These are phyloP conservation scores for Sapajus apella DNA, from an alignment of 2,113 vertebrate genomes.

Conservation along the genomic window DNA sequence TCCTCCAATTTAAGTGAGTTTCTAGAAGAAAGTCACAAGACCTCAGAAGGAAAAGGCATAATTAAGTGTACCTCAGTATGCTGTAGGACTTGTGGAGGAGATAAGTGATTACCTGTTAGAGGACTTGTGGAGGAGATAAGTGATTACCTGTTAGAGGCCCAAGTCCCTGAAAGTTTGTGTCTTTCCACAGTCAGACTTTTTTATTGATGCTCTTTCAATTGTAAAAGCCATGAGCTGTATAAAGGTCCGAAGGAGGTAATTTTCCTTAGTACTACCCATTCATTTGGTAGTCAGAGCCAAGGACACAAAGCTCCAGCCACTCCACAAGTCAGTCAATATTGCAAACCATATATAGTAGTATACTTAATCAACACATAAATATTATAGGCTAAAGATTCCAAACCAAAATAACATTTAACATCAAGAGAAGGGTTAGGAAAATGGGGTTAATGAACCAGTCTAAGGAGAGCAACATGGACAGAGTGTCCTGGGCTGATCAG, in stretches of 20 bases:
- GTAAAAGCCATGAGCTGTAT: neutral
- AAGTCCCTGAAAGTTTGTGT: neutral
- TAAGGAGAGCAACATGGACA: neutral
- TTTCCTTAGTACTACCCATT: neutral
- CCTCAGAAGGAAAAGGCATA: neutral
- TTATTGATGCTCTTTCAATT: neutral
- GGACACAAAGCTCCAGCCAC: neutral
- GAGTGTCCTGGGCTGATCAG: neutral
- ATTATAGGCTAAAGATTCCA: neutral
- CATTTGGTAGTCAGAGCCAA: neutral
- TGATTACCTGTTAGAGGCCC: neutral
- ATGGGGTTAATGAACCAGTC: neutral
- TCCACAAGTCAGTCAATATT: neutral
- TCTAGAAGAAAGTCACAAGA: neutral
- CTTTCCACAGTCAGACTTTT: neutral
- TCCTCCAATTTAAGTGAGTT: neutral
- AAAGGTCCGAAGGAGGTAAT: neutral
- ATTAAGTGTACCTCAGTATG: neutral
- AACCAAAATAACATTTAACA: neutral
- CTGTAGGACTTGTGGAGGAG: neutral
- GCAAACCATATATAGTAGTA: neutral
- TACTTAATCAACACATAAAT: neutral
- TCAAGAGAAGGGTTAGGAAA: neutral
- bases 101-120: neutral
- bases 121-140: neutral